Base-by-base conservation (phyloP, 2,888 invertebrate species). In the Polydrusus cervinus region DNA sequence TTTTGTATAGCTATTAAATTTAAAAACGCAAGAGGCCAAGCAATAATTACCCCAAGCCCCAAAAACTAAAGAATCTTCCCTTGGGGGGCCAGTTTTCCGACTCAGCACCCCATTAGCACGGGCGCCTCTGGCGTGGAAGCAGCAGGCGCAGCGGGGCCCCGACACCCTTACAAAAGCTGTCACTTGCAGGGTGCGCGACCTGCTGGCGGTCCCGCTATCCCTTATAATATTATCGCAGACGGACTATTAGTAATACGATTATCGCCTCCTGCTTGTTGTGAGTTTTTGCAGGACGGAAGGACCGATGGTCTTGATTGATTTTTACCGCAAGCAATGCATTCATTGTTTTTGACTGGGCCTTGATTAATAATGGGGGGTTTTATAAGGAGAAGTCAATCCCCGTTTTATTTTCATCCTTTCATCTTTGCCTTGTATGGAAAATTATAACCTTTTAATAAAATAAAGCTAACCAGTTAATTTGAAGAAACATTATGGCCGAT, bases 81-180 rank as follows among this genome's bases (percentile, higher is more conserved):
- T 43, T 30, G 43, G 57, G n/a, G 49, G 72, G 72, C 30, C 40
- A 67, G 60, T 61, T 72, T 72, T 71, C 71, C 69, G 61, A 53
- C 43, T 68, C 64, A 64, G 68, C 76, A 68, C 81, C 80, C 80
- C 75, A 78, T 76, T 79, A 76, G 73, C 77, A 82, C 81, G 83
- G 76, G 82, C 84, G 84, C 82, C 84, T 75, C 82, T 83, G 85
- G 78, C 76, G 51, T 34, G 65, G 70, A 65, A 53, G 60, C 68
- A 51, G 70, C 69, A 53, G 70, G 65, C 40, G 70, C 72, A 81
- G 82, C 85, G 83, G 85, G 86, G 83, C 84, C 82, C 82, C 85
- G 83, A 84, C 85, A 85, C 86, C 86, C 86, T 86, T 85, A 85
- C 84, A 85, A 86, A 85, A 85, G 82, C 86, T 86, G 86, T 86